phyloP scores from a whole-genome alignment of 2,888 invertebrate genomes.

The Drosophila aldrichi region DNA sequence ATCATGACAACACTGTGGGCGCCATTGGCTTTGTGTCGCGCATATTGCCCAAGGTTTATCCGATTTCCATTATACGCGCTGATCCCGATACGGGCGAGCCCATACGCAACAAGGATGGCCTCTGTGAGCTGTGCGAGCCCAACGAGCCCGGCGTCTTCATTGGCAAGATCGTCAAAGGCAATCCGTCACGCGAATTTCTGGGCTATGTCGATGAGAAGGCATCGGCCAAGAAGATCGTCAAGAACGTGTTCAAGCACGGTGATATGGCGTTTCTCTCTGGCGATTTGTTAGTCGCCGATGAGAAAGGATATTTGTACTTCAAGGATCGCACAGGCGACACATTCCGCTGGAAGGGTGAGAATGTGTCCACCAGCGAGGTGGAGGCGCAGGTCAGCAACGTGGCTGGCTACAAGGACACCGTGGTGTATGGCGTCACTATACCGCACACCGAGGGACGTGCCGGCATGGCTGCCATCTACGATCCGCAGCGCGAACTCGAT shows the following conservation, averaged over 20 bases:
- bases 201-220: slow-evolving; percentile 97
- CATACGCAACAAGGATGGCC: slow-evolving; percentile 91
- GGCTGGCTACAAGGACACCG: slow-evolving; percentile 92
- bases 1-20: slow-evolving; percentile 95
- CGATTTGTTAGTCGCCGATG: slow-evolving; percentile 96
- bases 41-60: slow-evolving; percentile 94
- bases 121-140: slow-evolving; percentile 90
- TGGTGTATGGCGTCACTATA: slow-evolving; percentile 97
- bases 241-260: slow-evolving; percentile 94
- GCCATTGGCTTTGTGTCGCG: slow-evolving; percentile 97
- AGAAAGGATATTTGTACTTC: slow-evolving; percentile 97
- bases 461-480: slow-evolving; percentile 97
- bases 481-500: slow-evolving; percentile 89
- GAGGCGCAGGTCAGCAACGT: slow-evolving; percentile 95
- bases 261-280: slow-evolving; percentile 97
- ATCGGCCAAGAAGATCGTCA: slow-evolving; percentile 95
- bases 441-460: slow-evolving; percentile 93
- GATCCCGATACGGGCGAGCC: slow-evolving; percentile 95
- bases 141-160: slow-evolving; percentile 98
- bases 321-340: slow-evolving; percentile 98
- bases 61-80: slow-evolving; percentile 96
- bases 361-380: slow-evolving; percentile 98
- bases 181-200: slow-evolving; percentile 95
- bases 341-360: slow-evolving; percentile 99
- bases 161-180: slow-evolving; percentile 95